phyloP scores from a whole-genome alignment of 2,888 invertebrate species.

The Acronicta alni region DNA sequence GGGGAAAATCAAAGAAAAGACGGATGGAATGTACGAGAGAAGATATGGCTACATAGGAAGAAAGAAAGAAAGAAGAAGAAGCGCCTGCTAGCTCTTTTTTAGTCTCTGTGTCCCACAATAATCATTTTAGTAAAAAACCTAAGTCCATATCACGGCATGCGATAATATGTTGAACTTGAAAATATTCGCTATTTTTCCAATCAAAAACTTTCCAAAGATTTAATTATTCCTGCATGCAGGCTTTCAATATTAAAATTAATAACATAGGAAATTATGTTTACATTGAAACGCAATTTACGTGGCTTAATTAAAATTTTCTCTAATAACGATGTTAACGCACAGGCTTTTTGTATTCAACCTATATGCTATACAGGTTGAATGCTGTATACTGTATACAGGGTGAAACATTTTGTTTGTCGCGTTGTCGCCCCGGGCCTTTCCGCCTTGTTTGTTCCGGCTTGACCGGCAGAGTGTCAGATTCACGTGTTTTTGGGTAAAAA shows the following conservation, averaged over 20 bases:
- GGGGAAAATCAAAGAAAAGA: no score
- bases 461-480: conserved; percentile 49
- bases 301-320: conserved; percentile 55
- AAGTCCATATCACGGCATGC: no score
- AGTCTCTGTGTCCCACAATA: no score
- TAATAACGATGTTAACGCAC: conserved; percentile 53
- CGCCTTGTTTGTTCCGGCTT: conserved; percentile 56
- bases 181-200: background rate
- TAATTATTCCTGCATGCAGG: conserved; percentile 20
- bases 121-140: no score
- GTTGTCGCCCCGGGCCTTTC: conserved; percentile 54
- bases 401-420: conserved; percentile 52
- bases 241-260: conserved; percentile 45
- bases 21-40: no score
- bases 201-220: background rate
- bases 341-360: conserved; percentile 38
- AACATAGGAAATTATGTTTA: conserved; percentile 52
- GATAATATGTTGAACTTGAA: no score
- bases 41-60: no score
- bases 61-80: no score
- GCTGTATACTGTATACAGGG: conserved; percentile 26
- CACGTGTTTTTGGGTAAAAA: conserved; percentile 34
- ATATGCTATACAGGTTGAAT: conserved; percentile 23
- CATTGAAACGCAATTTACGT: conserved; percentile 52
- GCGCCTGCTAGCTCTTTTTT: no score